Percentiles rank a stretch among this genome's conserved stretches.
Evolutionary conservation across 1,140 invertebrate genomes (phyloP).

Genomic region (Zaprionus taronus): DNA sequence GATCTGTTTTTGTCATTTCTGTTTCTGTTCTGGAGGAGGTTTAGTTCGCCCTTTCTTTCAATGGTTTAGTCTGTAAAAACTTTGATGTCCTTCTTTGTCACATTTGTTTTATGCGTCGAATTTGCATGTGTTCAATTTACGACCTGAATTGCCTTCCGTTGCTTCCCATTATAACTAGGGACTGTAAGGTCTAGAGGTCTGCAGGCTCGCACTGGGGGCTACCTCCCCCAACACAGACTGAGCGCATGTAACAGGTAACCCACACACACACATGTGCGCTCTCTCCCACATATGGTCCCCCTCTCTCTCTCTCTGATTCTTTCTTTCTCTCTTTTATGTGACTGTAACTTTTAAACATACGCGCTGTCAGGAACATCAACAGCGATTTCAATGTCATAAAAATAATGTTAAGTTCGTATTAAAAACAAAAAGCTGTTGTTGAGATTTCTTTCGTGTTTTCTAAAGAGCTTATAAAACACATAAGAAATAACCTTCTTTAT

Average conservation of each 20-base stretch:
- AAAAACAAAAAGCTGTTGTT: slow-evolving; percentile 41
- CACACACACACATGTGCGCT: not conserved
- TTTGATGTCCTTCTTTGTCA: slow-evolving; percentile 63
- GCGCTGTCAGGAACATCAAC: slow-evolving; percentile 59
- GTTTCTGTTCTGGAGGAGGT: slow-evolving; percentile 22
- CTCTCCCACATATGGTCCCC: not conserved
- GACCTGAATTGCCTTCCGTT: slow-evolving; percentile 32
- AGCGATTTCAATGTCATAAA: slow-evolving; percentile 74
- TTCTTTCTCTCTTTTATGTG: slow-evolving; percentile 26
- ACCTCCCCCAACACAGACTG: slow-evolving; percentile 6
- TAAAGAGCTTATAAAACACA: slow-evolving; percentile 10
- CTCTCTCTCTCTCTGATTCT: not conserved
- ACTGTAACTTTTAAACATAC: slow-evolving; percentile 26
- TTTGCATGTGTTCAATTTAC: slow-evolving; percentile 69
- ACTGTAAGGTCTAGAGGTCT: slow-evolving; percentile 32
- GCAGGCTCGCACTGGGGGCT: slow-evolving; percentile 16
- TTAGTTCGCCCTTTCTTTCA: slow-evolving; percentile 4
- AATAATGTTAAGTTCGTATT: slow-evolving; percentile 66
- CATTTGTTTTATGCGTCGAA: slow-evolving; percentile 49
- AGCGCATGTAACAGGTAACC: slow-evolving; percentile 74
- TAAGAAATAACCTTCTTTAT: slow-evolving; percentile 6
- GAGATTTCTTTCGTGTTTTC: slow-evolving; percentile 23
- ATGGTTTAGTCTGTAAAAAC: slow-evolving; percentile 40
- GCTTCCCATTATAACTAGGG: slow-evolving; percentile 4
- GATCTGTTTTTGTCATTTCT: slow-evolving; percentile 24